A percentile compares a stretch with the other conserved stretches of the same genome.
Evolutionary conservation across 2,113 vertebrate genomes (phyloP).

Genomic region (Limnothrissa miodon): DNA sequence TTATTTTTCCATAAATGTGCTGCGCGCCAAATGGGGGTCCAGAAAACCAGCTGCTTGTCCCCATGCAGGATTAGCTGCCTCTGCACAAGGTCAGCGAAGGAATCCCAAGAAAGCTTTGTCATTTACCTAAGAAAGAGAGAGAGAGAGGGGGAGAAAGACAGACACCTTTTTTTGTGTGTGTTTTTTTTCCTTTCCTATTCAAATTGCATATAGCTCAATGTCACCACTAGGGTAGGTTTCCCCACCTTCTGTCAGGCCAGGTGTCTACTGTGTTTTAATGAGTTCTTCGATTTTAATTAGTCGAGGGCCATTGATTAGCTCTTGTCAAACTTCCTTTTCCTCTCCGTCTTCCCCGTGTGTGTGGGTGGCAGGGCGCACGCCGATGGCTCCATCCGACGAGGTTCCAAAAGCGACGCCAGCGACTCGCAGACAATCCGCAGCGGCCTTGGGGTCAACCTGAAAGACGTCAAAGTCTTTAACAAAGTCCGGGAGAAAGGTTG

Average conservation of each 20-base stretch:
- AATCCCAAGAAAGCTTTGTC: constrained; percentile 46
- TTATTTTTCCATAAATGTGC: constrained; percentile 80
- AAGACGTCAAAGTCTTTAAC: constrained; percentile 87
- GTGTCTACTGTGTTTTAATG: constrained; percentile 62
- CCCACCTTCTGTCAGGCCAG: constrained; percentile 53
- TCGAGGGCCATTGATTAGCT: constrained; percentile 64
- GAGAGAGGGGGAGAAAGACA: not conserved
- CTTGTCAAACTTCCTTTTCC: constrained; percentile 62
- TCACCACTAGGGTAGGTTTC: constrained; percentile 50
- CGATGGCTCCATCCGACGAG: constrained; percentile 85
- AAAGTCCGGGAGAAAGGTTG: constrained; percentile 86
- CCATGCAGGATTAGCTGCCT: constrained; percentile 68
- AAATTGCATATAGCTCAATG: constrained; percentile 50
- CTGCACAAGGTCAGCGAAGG: constrained; percentile 63
- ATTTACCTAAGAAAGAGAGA: constrained; percentile 52
- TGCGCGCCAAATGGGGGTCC: constrained; percentile 67
- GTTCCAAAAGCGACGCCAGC: constrained; percentile 80
- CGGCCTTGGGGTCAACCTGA: constrained; percentile 82
- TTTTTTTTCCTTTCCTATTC: constrained; percentile 42
- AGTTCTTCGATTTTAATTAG: constrained; percentile 66
- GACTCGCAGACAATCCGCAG: constrained; percentile 79
- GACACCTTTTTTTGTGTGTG: not conserved
- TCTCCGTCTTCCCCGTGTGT: not conserved
- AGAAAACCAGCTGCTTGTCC: constrained; percentile 66
- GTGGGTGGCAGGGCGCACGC: constrained; percentile 77